phyloP scores from a whole-genome alignment of 2,888 invertebrate species.

The Cosmorhoe ocellata region DNA sequence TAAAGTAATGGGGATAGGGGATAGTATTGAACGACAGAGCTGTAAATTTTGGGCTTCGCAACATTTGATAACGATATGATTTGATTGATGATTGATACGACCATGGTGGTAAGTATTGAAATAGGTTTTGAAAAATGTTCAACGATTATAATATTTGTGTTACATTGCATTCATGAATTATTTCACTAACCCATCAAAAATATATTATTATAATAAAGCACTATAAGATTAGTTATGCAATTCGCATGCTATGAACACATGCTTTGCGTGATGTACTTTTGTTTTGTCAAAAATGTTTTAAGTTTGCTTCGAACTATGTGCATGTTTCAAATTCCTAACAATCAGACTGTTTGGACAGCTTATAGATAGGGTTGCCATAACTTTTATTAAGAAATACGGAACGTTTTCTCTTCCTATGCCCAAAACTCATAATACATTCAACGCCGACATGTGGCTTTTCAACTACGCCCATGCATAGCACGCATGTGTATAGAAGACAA shows the following conservation, averaged over 20 bases:
- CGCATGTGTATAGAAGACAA: too few relatives aligned
- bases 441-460: too few relatives aligned
- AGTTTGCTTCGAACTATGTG: slow-evolving; percentile 20
- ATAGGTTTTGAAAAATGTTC: too few relatives aligned
- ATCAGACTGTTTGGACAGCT: neutral
- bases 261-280: slow-evolving; percentile 50
- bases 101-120: too few relatives aligned
- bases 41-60: neutral
- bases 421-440: too few relatives aligned
- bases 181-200: neutral
- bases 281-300: slow-evolving; percentile 28
- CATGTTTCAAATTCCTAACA: slow-evolving; percentile 16
- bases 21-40: neutral
- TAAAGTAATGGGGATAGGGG: neutral
- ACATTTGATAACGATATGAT: too few relatives aligned
- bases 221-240: neutral
- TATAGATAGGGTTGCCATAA: too few relatives aligned
- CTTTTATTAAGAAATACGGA: too few relatives aligned
- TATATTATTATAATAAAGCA: neutral
- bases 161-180: neutral
- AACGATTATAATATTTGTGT: too few relatives aligned
- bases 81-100: too few relatives aligned
- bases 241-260: slow-evolving; percentile 47
- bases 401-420: too few relatives aligned
- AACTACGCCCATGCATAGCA: too few relatives aligned